A percentile compares a stretch with the other conserved stretches of the same genome.
phyloP scores from a whole-genome alignment of 2,113 vertebrate genomes.

The Cyphomyrus discorhynchus region DNA sequence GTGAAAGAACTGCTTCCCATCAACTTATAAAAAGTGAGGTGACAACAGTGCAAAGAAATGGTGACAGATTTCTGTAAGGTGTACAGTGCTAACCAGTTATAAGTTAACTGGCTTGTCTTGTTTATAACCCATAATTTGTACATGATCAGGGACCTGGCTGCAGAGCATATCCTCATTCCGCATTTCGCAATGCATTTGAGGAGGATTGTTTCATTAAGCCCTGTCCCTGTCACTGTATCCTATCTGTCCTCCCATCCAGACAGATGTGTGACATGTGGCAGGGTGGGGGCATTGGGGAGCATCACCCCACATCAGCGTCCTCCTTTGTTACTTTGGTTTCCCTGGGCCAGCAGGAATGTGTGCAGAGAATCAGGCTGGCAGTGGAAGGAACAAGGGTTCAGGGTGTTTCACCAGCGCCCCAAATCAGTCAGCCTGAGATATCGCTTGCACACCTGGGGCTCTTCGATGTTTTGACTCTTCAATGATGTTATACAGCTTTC shows the following conservation, averaged over 20 bases:
- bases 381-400: slow-evolving; percentile 37
- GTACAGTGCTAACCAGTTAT: slow-evolving; percentile 29
- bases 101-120: slow-evolving; percentile 4
- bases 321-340: slow-evolving; percentile 12
- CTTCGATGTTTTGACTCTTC: not conserved
- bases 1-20: not conserved
- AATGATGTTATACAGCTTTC: not conserved
- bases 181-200: not conserved
- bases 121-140: slow-evolving; percentile 23
- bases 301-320: too few relatives aligned
- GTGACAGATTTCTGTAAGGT: slow-evolving; percentile 28
- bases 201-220: not conserved
- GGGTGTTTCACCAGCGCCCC: too few relatives aligned
- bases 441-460: not conserved
- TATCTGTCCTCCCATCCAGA: not conserved
- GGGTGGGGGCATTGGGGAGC: not conserved
- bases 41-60: slow-evolving; percentile 3
- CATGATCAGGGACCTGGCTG: slow-evolving; percentile 8
- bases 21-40: not conserved
- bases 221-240: not conserved
- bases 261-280: not conserved
- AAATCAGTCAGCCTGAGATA: not conserved
- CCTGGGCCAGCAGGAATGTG: slow-evolving; percentile 22
- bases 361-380: slow-evolving; percentile 48
- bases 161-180: not conserved